Conservation (phyloP, 2,113 vertebrate species). For the Phoxinus phoxinus region DNA sequence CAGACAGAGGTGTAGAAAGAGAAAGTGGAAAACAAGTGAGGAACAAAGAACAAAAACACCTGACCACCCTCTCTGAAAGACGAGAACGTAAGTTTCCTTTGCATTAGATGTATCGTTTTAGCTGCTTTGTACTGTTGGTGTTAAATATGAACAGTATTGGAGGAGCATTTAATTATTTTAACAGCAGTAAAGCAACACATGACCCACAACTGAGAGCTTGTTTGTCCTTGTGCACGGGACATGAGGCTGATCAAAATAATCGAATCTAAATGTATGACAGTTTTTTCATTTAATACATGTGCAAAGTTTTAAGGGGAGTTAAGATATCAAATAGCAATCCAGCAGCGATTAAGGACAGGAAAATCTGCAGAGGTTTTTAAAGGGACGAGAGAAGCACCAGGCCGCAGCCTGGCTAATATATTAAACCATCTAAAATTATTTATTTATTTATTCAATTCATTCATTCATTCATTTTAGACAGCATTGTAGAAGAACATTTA, state of each 20-base stretch:
- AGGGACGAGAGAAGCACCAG: neutral
- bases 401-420: neutral
- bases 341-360: neutral
- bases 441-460: neutral
- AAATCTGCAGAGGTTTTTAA: neutral
- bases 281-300: neutral
- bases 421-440: neutral
- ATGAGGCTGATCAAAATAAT: neutral
- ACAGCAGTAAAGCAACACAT: neutral
- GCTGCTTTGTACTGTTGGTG: neutral
- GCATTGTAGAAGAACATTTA: neutral
- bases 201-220: neutral
- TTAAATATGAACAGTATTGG: neutral
- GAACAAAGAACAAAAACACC: slow-evolving; percentile 23
- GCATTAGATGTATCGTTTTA: neutral
- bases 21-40: neutral
- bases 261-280: neutral
- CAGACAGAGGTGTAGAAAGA: slow-evolving; percentile 55
- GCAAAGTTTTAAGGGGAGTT: neutral
- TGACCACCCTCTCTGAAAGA: slow-evolving; percentile 11
- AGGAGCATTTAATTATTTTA: neutral
- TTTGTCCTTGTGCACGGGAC: neutral
- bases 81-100: slow-evolving; percentile 59
- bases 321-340: neutral
- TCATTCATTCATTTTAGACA: neutral